A percentile compares a stretch with the other conserved stretches of the same genome.
phyloP scores from a whole-genome alignment of 2,888 invertebrate genomes.

The Melinopterus prodromus region DNA sequence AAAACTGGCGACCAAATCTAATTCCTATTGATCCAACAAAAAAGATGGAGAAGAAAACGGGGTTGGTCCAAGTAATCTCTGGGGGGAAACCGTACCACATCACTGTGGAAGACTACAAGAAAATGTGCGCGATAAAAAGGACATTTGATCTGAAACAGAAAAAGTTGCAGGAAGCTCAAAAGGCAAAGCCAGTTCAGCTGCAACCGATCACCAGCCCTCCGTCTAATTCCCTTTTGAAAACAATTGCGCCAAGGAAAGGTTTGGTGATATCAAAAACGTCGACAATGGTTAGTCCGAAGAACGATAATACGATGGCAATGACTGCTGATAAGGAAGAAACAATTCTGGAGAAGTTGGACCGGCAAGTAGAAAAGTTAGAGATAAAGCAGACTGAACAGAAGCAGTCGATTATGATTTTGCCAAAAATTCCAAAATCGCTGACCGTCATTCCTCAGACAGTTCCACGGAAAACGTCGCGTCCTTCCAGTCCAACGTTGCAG shows the following conservation, averaged over 20 bases:
- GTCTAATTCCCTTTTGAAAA: constrained; percentile 50
- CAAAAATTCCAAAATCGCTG: constrained; percentile 82
- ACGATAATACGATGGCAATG: constrained; percentile 17
- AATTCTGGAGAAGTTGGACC: constrained; percentile 61
- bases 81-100: constrained; percentile 83
- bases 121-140: constrained; percentile 76
- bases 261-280: constrained; percentile 54
- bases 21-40: constrained; percentile 67
- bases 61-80: constrained; percentile 77
- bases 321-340: constrained; percentile 48
- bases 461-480: constrained; percentile 52
- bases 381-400: constrained; percentile 55
- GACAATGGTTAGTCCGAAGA: constrained; percentile 41
- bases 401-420: constrained; percentile 65
- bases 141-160: constrained; percentile 63
- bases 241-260: constrained; percentile 49
- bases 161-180: constrained; percentile 68
- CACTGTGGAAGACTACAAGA: constrained; percentile 80
- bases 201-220: constrained; percentile 24
- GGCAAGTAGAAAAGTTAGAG: constrained; percentile 60
- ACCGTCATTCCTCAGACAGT: constrained; percentile 80
- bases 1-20: constrained; percentile 76
- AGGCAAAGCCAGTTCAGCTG: constrained; percentile 42
- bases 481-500: constrained; percentile 54
- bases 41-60: constrained; percentile 59